Evolutionary conservation across 2,113 vertebrate species (phyloP).

Genomic region (Triplophysa tibetana): DNA sequence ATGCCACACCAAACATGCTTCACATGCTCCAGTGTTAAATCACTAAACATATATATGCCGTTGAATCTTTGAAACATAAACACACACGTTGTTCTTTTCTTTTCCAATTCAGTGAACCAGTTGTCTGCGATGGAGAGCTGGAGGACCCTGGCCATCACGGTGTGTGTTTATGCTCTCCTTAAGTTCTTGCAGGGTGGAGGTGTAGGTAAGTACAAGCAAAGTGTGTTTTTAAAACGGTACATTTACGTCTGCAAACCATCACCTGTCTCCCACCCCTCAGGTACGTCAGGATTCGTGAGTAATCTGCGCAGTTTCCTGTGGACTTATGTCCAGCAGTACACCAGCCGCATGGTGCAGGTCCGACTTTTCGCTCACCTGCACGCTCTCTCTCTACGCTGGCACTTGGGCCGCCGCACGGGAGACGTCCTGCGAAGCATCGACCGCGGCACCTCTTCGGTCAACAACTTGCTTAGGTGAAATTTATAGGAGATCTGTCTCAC

Average conservation of each 20-base stretch:
- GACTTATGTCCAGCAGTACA: constrained; percentile 89
- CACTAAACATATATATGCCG: not conserved
- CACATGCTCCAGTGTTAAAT: not conserved
- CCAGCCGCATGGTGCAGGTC: constrained; percentile 81
- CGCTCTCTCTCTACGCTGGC: constrained; percentile 84
- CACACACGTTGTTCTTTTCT: not conserved
- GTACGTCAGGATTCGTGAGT: constrained; percentile 67
- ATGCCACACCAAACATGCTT: no score
- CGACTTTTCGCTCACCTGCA: constrained; percentile 87
- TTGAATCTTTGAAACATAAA: no score
- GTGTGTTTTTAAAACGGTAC: not conserved
- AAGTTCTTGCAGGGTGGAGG: constrained; percentile 91
- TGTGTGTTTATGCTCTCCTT: constrained; percentile 81
- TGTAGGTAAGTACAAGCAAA: constrained; percentile 71
- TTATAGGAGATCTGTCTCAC: no score
- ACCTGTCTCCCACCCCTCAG: constrained; percentile 30
- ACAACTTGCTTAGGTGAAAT: constrained; percentile 82
- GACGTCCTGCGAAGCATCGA: constrained; percentile 88
- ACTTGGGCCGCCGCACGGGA: constrained; percentile 83
- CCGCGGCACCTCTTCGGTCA: constrained; percentile 85
- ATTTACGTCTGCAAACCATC: not conserved
- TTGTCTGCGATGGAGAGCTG: constrained; percentile 76
- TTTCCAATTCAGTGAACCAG: constrained; percentile 76
- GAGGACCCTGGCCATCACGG: constrained; percentile 76
- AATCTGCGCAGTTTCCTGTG: constrained; percentile 88